These are phyloP conservation scores for Heliopora coerulea DNA, from an alignment of 92 coral and sea anemone genomes.

Conservation along the genomic window DNA sequence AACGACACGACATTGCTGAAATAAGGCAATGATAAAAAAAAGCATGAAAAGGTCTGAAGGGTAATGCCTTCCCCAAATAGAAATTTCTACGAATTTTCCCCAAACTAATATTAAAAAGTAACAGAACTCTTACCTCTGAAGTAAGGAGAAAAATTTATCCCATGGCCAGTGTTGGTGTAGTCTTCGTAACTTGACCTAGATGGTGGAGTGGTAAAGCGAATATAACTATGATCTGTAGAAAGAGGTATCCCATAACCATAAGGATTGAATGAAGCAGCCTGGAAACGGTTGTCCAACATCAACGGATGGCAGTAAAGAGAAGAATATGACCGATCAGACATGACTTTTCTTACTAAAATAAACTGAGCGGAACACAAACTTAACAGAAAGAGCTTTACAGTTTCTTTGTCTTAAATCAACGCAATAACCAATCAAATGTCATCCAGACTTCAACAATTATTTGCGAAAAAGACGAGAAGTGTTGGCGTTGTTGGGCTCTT, in stretches of 20 bases:
- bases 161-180: constrained; percentile 4
- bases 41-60: no score
- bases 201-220: constrained; percentile 12
- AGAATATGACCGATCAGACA: constrained; percentile 18
- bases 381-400: no score
- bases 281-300: constrained; percentile 10
- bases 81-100: no score
- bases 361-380: not conserved
- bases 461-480: no score
- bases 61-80: no score
- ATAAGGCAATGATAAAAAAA: no score
- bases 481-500: no score
- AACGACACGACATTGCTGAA: no score
- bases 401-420: no score
- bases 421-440: no score
- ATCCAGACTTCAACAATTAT: no score
- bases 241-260: constrained; percentile 19
- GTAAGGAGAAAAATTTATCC: constrained; percentile 12
- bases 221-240: not conserved
- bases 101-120: no score
- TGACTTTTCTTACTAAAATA: not conserved
- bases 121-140: constrained; percentile 4
- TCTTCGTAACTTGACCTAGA: not conserved
- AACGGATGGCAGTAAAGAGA: constrained; percentile 4
- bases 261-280: constrained; percentile 6